Conservation (phyloP, 1,140 invertebrate species). For the Portunus trituberculatus region DNA sequence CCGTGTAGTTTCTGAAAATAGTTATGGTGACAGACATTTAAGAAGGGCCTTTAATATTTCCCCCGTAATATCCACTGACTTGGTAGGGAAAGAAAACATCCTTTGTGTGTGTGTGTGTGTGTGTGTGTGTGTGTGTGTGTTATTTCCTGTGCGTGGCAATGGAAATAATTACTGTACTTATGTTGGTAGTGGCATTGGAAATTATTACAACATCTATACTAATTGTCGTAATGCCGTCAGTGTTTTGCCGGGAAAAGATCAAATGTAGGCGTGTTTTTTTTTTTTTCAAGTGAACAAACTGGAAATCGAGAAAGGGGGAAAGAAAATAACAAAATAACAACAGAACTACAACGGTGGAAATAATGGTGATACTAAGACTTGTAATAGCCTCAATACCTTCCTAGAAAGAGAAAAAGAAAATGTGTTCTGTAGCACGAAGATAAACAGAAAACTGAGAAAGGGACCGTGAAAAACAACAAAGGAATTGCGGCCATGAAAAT, state of each 20-base stretch:
- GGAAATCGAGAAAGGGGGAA: neutral
- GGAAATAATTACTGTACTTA: neutral
- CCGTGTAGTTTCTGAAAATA: too few species aligned
- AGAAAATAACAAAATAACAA: neutral
- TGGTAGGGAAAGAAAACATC: neutral
- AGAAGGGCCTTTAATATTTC: neutral
- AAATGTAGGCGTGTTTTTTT: neutral
- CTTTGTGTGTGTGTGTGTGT: neutral
- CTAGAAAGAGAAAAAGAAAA: neutral
- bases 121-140: too few species aligned
- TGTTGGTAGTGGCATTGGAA: neutral
- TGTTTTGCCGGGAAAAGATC: neutral
- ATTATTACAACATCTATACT: slow-evolving; percentile 18
- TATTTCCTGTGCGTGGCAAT: slow-evolving; percentile 12
- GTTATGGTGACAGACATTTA: too few species aligned
- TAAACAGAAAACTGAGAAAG: neutral
- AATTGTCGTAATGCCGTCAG: neutral
- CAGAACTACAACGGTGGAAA: neutral
- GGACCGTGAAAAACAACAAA: neutral
- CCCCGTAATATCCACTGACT: neutral
- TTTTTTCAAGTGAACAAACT: neutral
- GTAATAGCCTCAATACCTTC: slow-evolving; percentile 16
- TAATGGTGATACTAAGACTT: slow-evolving; percentile 34
- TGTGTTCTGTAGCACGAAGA: neutral
- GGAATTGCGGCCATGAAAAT: neutral